Base-by-base conservation (phyloP, 2,797 vertebrate genomes). In the Pseudomugil gertrudae region DNA sequence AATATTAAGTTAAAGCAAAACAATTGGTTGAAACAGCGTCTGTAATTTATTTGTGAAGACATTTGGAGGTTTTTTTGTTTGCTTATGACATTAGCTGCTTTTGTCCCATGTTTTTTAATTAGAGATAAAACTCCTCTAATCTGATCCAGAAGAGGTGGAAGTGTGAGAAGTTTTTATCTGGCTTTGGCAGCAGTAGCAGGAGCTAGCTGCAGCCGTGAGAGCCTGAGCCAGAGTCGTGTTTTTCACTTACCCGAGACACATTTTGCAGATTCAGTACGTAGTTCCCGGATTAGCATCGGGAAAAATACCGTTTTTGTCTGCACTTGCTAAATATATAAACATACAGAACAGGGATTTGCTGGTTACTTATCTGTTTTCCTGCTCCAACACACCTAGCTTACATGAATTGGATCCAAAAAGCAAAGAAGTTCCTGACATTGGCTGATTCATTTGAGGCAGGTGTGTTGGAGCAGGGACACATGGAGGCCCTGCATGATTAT, bases 201-300 rank as follows among this genome's bases (percentile, higher is more conserved):
- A 61, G 54, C 40, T 76, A 47, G 67, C 45, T 13, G 15, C 19
- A 43, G 23, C 47, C 32, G 6, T 3, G 14, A 61, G 66, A 65
- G 69, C 21, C 35, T 75, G 62, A 76, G 76, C 65, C 60, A 70
- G 29, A 48, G 72, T 81, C 72, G 79, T 58, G 19, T 57, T 72
- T 64, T 57, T 7, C 33, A 5, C 40, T 52, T 6, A 59, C 11
- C 50, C 52, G 8, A 0, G 35, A 23, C 24, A 33, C n/a, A n/a
- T 0, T 17, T 5, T 57, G 58, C 27, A 26, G 30, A 66, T 8
- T 57, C 26, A 32, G 57, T 2, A 35, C 10, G 24, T 21, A 15
- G 36, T 36, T 1, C 10, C 24, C 69, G 1, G 30, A 13, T 11
- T 23, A 17, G 15, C 1, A 13, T 55, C 2, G 23, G 47, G 5